These are phyloP conservation scores for Cephus nigrinus DNA, from an alignment of 2,888 invertebrate genomes.

Conservation along the genomic window DNA sequence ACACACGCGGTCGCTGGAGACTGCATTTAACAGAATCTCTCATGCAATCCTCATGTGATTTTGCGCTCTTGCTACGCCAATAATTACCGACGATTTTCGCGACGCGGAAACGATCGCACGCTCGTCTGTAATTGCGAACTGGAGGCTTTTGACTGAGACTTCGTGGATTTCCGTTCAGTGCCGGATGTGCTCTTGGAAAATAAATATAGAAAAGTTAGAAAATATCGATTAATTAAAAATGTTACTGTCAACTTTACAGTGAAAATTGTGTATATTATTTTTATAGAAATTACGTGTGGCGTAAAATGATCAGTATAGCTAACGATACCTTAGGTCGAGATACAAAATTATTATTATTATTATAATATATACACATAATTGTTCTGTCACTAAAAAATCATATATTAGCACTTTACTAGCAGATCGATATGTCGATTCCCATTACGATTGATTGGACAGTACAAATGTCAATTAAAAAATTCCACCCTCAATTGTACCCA, in stretches of 20 bases:
- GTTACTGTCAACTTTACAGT: neutral
- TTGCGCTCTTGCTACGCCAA: neutral
- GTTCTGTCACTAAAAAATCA: neutral
- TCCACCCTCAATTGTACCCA: neutral
- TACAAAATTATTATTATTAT: neutral
- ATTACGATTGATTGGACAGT: neutral
- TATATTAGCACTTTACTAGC: neutral
- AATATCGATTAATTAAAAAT: neutral
- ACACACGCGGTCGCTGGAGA: neutral
- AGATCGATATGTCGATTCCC: neutral
- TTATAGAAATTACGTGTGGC: neutral
- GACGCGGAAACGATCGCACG: neutral
- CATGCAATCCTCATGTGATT: neutral
- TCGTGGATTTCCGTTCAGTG: neutral
- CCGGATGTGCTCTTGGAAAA: neutral
- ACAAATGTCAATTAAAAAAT: neutral
- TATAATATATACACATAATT: neutral
- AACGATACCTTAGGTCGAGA: neutral
- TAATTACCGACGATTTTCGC: neutral
- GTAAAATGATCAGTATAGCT: neutral
- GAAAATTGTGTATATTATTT: neutral
- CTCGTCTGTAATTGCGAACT: neutral
- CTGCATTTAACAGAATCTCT: neutral
- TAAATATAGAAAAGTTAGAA: neutral
- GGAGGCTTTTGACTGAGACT: neutral